These are phyloP conservation scores for Ethmia dodecea DNA, from an alignment of 2,888 invertebrate genomes.

Conservation along the genomic window DNA sequence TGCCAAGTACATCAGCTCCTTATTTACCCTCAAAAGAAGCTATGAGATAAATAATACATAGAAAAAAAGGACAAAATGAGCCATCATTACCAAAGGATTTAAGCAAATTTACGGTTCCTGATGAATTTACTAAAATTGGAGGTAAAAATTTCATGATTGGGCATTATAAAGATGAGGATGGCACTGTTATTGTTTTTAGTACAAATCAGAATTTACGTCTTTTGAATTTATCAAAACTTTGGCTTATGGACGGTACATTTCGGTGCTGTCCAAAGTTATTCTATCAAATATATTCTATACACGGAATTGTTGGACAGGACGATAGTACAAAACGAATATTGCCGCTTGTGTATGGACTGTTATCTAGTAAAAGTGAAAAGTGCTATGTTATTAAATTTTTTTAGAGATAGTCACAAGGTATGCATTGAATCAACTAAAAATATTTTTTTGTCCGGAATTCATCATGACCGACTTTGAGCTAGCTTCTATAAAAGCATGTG, in stretches of 20 bases:
- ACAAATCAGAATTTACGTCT: conserved; percentile 7
- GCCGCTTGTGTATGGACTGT: neutral
- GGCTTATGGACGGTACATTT: conserved; percentile 7
- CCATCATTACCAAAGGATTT: conserved; percentile 5
- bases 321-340: neutral
- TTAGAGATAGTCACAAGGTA: neutral
- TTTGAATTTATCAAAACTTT: conserved; percentile 6
- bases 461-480: neutral
- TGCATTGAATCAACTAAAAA: neutral
- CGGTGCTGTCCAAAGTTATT: neutral
- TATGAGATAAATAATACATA: conserved; percentile 2
- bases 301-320: neutral
- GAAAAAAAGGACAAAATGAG: conserved; percentile 2
- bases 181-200: conserved; percentile 4
- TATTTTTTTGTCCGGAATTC: neutral
- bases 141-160: conserved; percentile 8
- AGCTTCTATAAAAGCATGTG: neutral
- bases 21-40: conserved; percentile 4
- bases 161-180: conserved; percentile 3
- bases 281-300: neutral
- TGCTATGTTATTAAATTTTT: neutral
- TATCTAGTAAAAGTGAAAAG: neutral
- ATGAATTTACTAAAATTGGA: conserved; percentile 4
- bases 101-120: conserved; percentile 6
- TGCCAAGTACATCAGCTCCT: conserved; percentile 4